phyloP scores from a whole-genome alignment of 2,797 vertebrate genomes.

The Fundulus diaphanus region DNA sequence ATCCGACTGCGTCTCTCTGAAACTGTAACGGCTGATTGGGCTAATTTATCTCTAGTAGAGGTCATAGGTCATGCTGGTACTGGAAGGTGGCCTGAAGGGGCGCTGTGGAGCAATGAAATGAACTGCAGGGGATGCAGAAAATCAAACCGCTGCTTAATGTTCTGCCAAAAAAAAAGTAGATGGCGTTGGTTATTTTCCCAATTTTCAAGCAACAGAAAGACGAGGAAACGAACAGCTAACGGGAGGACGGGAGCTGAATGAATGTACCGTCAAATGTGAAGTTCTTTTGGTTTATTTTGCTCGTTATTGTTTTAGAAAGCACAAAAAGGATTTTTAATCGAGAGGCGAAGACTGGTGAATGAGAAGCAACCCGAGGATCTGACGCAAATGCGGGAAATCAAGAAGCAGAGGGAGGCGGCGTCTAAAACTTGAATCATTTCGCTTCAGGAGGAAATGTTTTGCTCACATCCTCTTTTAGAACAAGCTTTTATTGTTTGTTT shows the following conservation, averaged over 20 bases:
- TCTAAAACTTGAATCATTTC: neutral
- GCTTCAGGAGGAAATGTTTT: neutral
- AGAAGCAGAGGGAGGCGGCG: neutral
- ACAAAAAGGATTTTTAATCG: conserved; percentile 56
- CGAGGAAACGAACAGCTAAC: neutral
- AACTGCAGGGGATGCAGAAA: neutral
- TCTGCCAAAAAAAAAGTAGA: neutral
- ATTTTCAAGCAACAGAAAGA: neutral
- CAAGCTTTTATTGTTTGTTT: neutral
- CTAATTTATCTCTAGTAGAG: conserved; percentile 69
- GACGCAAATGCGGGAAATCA: neutral
- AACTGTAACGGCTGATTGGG: conserved; percentile 49
- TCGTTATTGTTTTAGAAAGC: conserved; percentile 60
- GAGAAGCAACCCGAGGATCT: no score
- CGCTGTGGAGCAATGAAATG: conserved; percentile 4
- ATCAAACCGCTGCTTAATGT: neutral
- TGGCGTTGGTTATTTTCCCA: neutral
- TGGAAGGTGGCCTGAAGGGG: conserved; percentile 31
- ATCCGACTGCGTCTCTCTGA: conserved; percentile 26
- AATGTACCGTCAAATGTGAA: conserved; percentile 86
- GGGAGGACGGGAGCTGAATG: conserved; percentile 51
- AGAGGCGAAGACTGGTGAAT: neutral
- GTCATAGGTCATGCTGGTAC: conserved; percentile 14
- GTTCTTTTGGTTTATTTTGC: conserved; percentile 42
- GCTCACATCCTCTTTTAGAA: neutral